Evolutionary conservation across 2,797 vertebrate species (phyloP).

Genomic region (Chrosomus eos): DNA sequence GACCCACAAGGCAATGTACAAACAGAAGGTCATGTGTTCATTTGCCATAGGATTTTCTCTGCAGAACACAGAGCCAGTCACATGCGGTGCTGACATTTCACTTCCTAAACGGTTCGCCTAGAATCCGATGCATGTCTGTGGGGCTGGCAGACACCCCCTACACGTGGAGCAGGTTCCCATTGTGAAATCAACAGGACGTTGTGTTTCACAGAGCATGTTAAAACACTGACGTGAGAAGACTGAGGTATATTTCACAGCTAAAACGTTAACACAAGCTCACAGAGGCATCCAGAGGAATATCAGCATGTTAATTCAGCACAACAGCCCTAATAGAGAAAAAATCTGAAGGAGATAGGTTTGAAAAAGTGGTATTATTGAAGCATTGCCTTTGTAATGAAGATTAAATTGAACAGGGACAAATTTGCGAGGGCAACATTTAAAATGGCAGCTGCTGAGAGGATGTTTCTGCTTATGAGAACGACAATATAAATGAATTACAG

Average conservation of each 20-base stretch:
- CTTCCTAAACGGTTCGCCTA: conserved; percentile 33
- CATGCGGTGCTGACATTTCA: conserved; percentile 45
- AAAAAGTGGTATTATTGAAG: conserved; percentile 48
- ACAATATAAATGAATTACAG: conserved; percentile 42
- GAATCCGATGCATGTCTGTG: conserved; percentile 41
- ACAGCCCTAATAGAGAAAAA: conserved; percentile 44
- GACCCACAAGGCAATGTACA: conserved; percentile 59
- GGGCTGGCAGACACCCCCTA: conserved; percentile 58
- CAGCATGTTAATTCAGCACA: conserved; percentile 38
- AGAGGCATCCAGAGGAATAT: conserved; percentile 25
- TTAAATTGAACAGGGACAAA: conserved; percentile 50
- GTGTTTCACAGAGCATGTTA: conserved; percentile 52
- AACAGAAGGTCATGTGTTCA: conserved; percentile 43
- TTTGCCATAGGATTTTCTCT: conserved; percentile 27
- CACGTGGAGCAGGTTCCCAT: conserved; percentile 54
- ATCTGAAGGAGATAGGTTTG: conserved; percentile 2
- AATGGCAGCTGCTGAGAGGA: conserved; percentile 46
- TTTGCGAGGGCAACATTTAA: conserved; percentile 33
- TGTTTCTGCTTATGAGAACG: conserved; percentile 29
- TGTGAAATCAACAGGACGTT: conserved; percentile 59
- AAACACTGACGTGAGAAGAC: conserved; percentile 40
- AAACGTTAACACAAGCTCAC: conserved; percentile 1
- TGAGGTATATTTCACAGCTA: conserved; percentile 26
- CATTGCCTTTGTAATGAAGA: conserved; percentile 39
- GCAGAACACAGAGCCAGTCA: conserved; percentile 28